Base-by-base conservation (phyloP, 2,888 invertebrate genomes). In the Archips crataeganus region DNA sequence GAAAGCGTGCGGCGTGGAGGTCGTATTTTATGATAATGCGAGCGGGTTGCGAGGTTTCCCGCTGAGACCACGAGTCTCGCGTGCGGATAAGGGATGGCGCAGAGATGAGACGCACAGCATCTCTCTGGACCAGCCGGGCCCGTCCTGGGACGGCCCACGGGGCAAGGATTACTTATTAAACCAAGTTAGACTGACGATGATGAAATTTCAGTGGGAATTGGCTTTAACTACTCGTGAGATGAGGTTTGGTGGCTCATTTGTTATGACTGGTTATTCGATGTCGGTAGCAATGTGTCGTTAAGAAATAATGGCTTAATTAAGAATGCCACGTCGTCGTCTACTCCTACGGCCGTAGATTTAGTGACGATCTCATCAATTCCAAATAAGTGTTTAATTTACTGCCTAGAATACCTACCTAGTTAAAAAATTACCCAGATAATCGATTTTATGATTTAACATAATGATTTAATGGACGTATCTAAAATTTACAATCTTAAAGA, bases 171-270 rank as follows among this genome's bases (percentile, higher is more conserved):
- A 93, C 92, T 93, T 93, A 93, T 92, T 93, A 91, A 92, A 88
- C 89, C 84, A 87, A 89, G 88, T 90, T 90, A 88, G 90, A 92
- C 90, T 93, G 93, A 93, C 94, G 93, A 94, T 94, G 94, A 94
- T 93, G 93, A 90, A 93, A 93, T 93, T 93, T 93, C 93, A 89
- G 84, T 92, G 94, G 94, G 93, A 94, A 91, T 94, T 92, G 91
- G 91, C 91, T 92, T 87, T 88, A 90, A 90, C 89, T 90, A 89
- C 86, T 85, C 85, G 81, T 79, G 86, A 89, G 89, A 92, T 91
- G 90, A 89, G 89, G 89, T 90, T 92, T 89, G 89, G 87, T 85
- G 85, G 79, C 80, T 87, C 87, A 89, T 93, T 89, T 90, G 90
- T 90, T 89, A 91, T 90, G 78, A 80, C 49, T 82, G 77, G 79